These are phyloP conservation scores for Ornithorhynchus anatinus DNA, from an alignment of 2,113 vertebrate genomes.

Conservation along the genomic window DNA sequence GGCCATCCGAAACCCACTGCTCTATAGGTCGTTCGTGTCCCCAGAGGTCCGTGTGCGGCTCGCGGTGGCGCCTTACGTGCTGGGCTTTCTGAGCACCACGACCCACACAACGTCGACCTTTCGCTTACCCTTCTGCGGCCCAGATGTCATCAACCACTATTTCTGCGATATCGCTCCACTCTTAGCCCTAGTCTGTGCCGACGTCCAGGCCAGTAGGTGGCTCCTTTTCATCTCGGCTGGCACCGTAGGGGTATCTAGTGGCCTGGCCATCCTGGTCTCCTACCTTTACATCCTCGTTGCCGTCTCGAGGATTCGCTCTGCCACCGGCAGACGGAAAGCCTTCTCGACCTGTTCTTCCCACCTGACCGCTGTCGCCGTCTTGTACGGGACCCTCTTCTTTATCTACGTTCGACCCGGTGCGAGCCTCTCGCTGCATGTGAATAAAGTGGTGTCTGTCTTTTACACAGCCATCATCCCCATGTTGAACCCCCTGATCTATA, in stretches of 20 bases:
- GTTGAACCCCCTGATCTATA: slow-evolving; percentile 46
- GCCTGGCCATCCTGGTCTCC: slow-evolving; percentile 13
- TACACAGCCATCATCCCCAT: slow-evolving; percentile 36
- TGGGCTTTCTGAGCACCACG: slow-evolving; percentile 1
- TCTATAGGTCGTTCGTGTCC: slow-evolving; percentile 39
- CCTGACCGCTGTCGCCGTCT: slow-evolving; percentile 14
- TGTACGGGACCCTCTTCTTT: slow-evolving; percentile 45
- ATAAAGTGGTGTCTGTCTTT: slow-evolving; percentile 35
- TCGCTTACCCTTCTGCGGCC: slow-evolving; percentile 22
- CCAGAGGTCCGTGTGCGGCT: slow-evolving; percentile 2
- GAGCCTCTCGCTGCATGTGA: slow-evolving; percentile 8
- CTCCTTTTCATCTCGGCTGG: slow-evolving; percentile 16
- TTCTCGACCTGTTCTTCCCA: slow-evolving; percentile 54
- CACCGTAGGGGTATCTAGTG: slow-evolving; percentile 1
- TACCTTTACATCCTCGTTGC: slow-evolving; percentile 9
- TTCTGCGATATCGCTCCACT: slow-evolving; percentile 42
- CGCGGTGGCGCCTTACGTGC: not conserved
- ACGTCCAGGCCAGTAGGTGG: not conserved
- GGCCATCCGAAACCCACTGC: slow-evolving; percentile 31
- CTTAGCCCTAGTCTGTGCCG: slow-evolving; percentile 27
- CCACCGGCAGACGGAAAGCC: slow-evolving; percentile 20
- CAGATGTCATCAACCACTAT: slow-evolving; percentile 37
- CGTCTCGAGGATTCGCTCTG: slow-evolving; percentile 20
- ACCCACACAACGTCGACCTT: not conserved
- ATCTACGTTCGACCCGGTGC: slow-evolving; percentile 35